Percentiles rank a stretch among this genome's conserved stretches.
Evolutionary conservation across 1,140 invertebrate species (phyloP).

Genomic region (Saxidomus purpurata): DNA sequence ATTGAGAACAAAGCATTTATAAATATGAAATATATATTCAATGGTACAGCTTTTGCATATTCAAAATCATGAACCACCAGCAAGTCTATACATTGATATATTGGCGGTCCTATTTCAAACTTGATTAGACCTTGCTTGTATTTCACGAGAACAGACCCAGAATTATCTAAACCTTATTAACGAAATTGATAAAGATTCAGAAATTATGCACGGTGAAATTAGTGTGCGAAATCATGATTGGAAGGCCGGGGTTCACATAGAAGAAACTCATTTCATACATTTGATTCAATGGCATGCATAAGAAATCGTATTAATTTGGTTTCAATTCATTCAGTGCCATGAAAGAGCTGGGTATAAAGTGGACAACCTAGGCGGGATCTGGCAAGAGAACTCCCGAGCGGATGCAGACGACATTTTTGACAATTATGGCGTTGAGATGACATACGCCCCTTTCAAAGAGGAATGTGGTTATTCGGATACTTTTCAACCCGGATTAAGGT

Average conservation of each 20-base stretch:
- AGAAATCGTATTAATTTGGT: slow-evolving; percentile 17
- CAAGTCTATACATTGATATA: slow-evolving; percentile 56
- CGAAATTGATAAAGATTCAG: slow-evolving; percentile 53
- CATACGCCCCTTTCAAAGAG: not conserved
- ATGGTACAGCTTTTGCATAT: not conserved
- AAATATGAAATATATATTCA: too few species aligned
- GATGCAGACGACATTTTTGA: slow-evolving; percentile 35
- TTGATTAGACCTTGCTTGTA: slow-evolving; percentile 58
- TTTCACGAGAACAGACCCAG: slow-evolving; percentile 42
- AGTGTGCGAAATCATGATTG: slow-evolving; percentile 49
- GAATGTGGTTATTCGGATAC: not conserved
- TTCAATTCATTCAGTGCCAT: slow-evolving; percentile 50
- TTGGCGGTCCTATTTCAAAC: slow-evolving; percentile 53
- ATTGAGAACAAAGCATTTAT: too few species aligned
- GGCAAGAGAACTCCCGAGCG: not conserved
- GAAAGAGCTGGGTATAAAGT: slow-evolving; percentile 57
- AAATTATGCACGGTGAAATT: slow-evolving; percentile 55
- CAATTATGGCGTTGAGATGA: not conserved
- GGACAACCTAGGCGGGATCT: not conserved
- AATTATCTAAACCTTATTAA: slow-evolving; percentile 66
- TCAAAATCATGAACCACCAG: not conserved
- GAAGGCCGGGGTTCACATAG: not conserved
- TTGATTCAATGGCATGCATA: slow-evolving; percentile 29
- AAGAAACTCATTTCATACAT: not conserved
- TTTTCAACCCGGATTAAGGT: too few species aligned